Evolutionary conservation across 2,888 invertebrate species (phyloP), one percentile per base, ranked within the genome.

Genomic region (Leucophora obtusa): DNA sequence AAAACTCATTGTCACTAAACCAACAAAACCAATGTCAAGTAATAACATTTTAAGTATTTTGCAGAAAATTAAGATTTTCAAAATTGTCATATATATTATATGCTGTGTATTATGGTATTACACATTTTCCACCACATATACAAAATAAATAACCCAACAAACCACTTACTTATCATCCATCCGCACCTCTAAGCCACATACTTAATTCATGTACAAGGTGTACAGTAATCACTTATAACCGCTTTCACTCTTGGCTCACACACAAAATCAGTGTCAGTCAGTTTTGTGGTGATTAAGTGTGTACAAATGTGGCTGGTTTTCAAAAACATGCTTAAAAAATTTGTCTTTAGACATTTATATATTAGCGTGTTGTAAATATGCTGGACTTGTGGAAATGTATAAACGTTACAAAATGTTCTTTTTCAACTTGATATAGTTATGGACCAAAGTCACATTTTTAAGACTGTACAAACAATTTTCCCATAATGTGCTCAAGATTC

Each of bases 181-280:
- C 56, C 35, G 59, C 51, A 63, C 43, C 58, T 72, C 47, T 69
- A 60, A 50, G 54, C 68, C 59, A 77, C 63, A 73, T 76, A 58
- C 47, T 80, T 81, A 77, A 80, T 73, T 59, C 60, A 68, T 69
- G n/a, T 69, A 65, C 21, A 63, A 63, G 50, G 50, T 58, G 56
- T 54, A 73, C n/a, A 21, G 43, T 72, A 76, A 81, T 70, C 70
- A 66, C 63, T 73, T 70, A 70, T 58, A 70, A 70, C 70, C 73
- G 73, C 77, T 81, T 81, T 81, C 81, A 81, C 77, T 77, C 69
- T 56, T 74, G 56, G 54, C 59, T 69, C 47, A 72, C 18, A 63
- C 17, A 35, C 58, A 53, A 80, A 80, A 72, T 72, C 68, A 76
- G 58, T 75, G 66, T 58, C 76, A 72, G 43, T 63, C 66, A 75